Conservation (phyloP, 2,888 invertebrate genomes). For the Ditula angustiorana region DNA sequence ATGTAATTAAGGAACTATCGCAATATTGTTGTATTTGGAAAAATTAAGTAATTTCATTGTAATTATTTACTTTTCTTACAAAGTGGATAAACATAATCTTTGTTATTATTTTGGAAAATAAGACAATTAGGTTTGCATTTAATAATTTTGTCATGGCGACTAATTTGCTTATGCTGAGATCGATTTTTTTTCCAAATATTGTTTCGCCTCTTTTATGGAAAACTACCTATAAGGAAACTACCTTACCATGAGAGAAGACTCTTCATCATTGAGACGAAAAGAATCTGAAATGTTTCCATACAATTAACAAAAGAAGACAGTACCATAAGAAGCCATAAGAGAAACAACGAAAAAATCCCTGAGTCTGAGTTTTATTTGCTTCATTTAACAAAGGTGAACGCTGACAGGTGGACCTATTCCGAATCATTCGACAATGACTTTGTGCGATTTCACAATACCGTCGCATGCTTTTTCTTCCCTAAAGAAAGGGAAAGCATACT, state of each 20-base stretch:
- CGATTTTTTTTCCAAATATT: too few relatives aligned
- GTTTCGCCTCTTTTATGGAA: too few relatives aligned
- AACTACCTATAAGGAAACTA: too few relatives aligned
- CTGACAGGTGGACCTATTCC: constrained; percentile 39
- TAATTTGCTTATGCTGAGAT: too few relatives aligned
- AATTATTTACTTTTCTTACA: too few relatives aligned
- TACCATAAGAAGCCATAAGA: constrained; percentile 16
- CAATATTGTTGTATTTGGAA: too few relatives aligned
- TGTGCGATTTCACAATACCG: background rate
- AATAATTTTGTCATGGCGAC: too few relatives aligned
- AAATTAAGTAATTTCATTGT: too few relatives aligned
- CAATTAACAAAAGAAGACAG: constrained; percentile 2
- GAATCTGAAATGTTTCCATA: background rate
- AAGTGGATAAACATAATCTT: too few relatives aligned
- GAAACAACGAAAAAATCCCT: constrained; percentile 51
- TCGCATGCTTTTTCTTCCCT: background rate
- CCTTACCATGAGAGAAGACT: background rate
- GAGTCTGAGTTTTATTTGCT: constrained; percentile 57
- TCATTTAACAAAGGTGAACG: constrained; percentile 61
- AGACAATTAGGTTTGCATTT: too few relatives aligned
- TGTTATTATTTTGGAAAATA: too few relatives aligned
- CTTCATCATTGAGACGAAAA: background rate
- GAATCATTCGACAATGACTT: constrained; percentile 6
- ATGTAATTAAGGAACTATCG: too few relatives aligned
- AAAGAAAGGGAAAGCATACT: constrained; percentile 3